Evolutionary conservation across 2,113 vertebrate species (phyloP).

Genomic region (Oryzias javanicus): DNA sequence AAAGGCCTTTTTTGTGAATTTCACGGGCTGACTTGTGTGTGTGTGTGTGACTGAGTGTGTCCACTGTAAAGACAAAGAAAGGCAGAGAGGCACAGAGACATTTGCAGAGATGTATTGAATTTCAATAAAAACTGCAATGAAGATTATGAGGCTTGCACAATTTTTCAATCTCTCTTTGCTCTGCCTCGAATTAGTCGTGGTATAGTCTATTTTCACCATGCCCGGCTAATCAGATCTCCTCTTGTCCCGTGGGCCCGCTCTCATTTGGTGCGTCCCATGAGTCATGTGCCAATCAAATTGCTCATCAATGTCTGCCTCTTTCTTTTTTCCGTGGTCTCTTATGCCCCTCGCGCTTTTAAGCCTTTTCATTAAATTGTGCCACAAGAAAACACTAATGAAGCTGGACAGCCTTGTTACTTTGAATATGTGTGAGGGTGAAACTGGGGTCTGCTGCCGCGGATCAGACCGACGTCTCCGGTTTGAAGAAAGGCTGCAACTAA

Average conservation of each 20-base stretch:
- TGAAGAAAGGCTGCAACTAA: background rate
- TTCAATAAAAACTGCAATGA: slow-evolving; percentile 67
- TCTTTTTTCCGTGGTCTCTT: slow-evolving; percentile 28
- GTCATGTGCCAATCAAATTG: slow-evolving; percentile 71
- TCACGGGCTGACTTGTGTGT: slow-evolving; percentile 6
- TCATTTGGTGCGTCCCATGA: slow-evolving; percentile 69
- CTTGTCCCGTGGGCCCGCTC: slow-evolving; percentile 50
- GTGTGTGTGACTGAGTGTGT: slow-evolving; percentile 29
- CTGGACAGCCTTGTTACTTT: slow-evolving; percentile 11
- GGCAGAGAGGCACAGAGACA: slow-evolving; percentile 31
- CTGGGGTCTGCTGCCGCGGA: background rate
- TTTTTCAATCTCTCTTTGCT: slow-evolving; percentile 66
- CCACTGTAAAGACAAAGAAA: slow-evolving; percentile 45
- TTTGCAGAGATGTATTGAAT: slow-evolving; percentile 71
- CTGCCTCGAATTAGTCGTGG: slow-evolving; percentile 67
- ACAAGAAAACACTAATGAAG: slow-evolving; percentile 40
- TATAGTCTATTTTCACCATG: slow-evolving; percentile 63
- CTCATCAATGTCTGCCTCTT: slow-evolving; percentile 66
- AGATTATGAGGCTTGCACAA: slow-evolving; percentile 37
- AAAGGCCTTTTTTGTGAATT: slow-evolving; percentile 4
- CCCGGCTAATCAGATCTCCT: slow-evolving; percentile 67
- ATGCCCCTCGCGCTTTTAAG: slow-evolving; percentile 32
- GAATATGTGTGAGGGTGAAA: slow-evolving; percentile 10
- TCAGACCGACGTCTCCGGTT: background rate
- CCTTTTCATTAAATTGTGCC: slow-evolving; percentile 53